Percentiles rank a stretch among this genome's conserved stretches.
These are phyloP conservation scores for Eupithecia centaureata DNA, from an alignment of 2,888 invertebrate species.

Conservation along the genomic window DNA sequence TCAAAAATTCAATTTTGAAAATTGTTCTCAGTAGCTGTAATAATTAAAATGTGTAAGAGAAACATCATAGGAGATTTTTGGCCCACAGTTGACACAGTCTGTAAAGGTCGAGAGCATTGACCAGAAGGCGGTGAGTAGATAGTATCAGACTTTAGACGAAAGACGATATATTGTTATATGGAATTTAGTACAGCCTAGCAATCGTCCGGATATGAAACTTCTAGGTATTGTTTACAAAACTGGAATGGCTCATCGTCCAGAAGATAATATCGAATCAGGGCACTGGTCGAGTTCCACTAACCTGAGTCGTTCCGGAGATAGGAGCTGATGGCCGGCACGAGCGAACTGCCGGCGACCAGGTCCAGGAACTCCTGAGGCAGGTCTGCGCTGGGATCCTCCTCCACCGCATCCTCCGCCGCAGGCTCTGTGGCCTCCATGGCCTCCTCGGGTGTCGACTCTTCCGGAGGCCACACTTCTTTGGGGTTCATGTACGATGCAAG, in stretches of 20 bases:
- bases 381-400: constrained; percentile 58
- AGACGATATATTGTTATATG: not conserved
- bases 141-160: no score
- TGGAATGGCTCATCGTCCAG: not conserved
- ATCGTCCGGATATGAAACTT: not conserved
- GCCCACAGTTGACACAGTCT: no score
- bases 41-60: no score
- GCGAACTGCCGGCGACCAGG: constrained; percentile 91
- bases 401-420: constrained; percentile 53
- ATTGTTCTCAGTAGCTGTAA: no score
- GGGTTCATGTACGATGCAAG: constrained; percentile 95
- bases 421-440: constrained; percentile 43
- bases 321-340: constrained; percentile 94
- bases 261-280: not conserved
- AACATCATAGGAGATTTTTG: no score
- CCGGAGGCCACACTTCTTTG: constrained; percentile 82
- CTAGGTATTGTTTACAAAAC: not conserved
- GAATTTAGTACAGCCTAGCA: not conserved
- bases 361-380: constrained; percentile 90
- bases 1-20: no score
- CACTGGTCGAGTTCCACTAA: constrained; percentile 1
- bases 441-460: constrained; percentile 73
- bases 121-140: no score
- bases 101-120: no score
- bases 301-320: constrained; percentile 96